These are phyloP conservation scores for Phymastichus coffea DNA, from an alignment of 1,140 invertebrate genomes.

Conservation along the genomic window DNA sequence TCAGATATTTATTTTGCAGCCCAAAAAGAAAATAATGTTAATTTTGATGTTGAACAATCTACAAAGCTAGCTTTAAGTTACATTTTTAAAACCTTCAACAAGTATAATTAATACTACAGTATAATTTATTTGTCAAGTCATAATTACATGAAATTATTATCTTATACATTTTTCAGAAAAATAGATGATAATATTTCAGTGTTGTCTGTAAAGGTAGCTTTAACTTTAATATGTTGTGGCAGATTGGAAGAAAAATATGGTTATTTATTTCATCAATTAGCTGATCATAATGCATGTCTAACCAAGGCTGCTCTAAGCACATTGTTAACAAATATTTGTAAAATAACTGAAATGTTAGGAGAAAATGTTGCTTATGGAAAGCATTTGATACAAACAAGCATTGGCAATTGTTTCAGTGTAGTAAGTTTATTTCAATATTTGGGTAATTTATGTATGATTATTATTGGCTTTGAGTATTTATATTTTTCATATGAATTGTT, in stretches of 20 bases:
- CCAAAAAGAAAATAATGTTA: conserved; percentile 52
- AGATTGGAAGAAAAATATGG: conserved; percentile 63
- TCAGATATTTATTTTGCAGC: conserved; percentile 60
- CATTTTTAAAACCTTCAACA: conserved; percentile 57
- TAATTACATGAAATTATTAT: conserved; percentile 21
- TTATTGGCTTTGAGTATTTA: not conserved
- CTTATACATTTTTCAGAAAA: conserved; percentile 49
- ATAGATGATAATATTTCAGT: conserved; percentile 54
- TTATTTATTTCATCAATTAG: conserved; percentile 62
- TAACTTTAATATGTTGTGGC: conserved; percentile 57
- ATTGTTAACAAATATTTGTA: conserved; percentile 56
- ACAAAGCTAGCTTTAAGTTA: conserved; percentile 57
- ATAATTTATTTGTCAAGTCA: conserved; percentile 15
- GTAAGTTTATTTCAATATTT: conserved; percentile 40
- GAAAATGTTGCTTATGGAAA: conserved; percentile 59
- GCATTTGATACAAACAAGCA: conserved; percentile 55
- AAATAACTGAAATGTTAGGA: conserved; percentile 58
- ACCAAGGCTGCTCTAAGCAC: conserved; percentile 54
- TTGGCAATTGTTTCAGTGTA: conserved; percentile 59
- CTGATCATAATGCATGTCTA: conserved; percentile 62
- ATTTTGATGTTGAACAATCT: conserved; percentile 51
- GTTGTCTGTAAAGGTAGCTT: conserved; percentile 58
- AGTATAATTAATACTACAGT: conserved; percentile 42
- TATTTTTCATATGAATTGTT: conserved; percentile 14
- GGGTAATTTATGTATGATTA: not conserved